These are phyloP conservation scores for Momotus momota DNA, from an alignment of 2,797 vertebrate genomes.

Conservation along the genomic window DNA sequence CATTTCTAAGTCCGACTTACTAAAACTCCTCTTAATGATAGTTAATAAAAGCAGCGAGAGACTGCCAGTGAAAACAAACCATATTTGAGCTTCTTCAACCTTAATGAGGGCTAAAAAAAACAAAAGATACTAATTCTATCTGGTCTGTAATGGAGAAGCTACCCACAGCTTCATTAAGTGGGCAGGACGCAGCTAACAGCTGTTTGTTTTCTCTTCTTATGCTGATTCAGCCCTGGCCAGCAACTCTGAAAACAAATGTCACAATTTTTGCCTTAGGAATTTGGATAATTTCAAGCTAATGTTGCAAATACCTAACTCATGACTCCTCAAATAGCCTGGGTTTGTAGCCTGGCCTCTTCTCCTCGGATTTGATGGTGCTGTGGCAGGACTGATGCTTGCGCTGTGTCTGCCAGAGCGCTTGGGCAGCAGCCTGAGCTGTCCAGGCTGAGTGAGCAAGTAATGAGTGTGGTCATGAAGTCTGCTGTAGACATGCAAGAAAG, in stretches of 20 bases:
- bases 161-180: not conserved
- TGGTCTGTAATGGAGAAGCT: not conserved
- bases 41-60: not conserved
- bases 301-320: not conserved
- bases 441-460: rapidly evolving
- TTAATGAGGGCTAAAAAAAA: not conserved
- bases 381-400: rapidly evolving
- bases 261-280: constrained; percentile 2
- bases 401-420: not conserved
- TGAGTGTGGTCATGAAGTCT: not conserved
- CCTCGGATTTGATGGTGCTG: not conserved
- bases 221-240: constrained; percentile 34
- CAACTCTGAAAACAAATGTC: not conserved
- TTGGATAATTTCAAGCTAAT: not conserved
- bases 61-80: not conserved
- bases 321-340: not conserved
- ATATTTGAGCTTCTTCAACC: not conserved
- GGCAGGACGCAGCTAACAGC: not conserved
- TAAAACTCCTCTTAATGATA: not conserved
- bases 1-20: not conserved
- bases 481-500: not conserved
- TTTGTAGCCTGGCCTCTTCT: not conserved
- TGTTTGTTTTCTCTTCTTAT: not conserved
- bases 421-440: not conserved
- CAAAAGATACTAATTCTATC: not conserved